A percentile compares a stretch with the other conserved stretches of the same genome.
Evolutionary conservation across 2,797 vertebrate species (phyloP).

Genomic region (Trichosurus vulpecula): DNA sequence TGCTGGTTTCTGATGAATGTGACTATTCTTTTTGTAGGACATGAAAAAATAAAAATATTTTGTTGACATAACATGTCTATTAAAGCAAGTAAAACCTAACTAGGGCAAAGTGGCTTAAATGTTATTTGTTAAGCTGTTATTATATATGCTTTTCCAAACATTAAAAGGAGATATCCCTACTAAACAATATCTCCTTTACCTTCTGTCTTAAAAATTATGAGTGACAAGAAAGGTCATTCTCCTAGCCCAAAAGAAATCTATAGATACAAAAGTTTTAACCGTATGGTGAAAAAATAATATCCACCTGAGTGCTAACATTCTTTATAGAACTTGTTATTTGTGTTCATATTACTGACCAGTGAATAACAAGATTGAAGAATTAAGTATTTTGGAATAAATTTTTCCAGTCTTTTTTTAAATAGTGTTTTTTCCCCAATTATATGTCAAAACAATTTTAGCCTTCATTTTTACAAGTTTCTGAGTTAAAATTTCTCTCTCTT

Average conservation of each 20-base stretch:
- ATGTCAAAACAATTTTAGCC: too few relatives aligned
- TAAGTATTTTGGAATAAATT: constrained; percentile 8
- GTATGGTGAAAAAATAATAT: background rate
- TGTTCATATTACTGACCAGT: background rate
- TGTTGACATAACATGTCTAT: background rate
- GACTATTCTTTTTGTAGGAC: background rate
- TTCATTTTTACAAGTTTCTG: too few relatives aligned
- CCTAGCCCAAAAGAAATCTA: background rate
- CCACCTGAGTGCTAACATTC: background rate
- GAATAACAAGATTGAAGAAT: constrained; percentile 8
- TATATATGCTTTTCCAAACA: constrained; percentile 16
- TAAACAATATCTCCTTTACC: background rate
- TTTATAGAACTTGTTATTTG: background rate
- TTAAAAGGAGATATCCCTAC: background rate
- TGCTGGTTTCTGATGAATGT: background rate
- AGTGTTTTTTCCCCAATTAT: too few relatives aligned
- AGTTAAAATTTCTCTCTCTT: too few relatives aligned
- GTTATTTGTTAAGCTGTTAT: background rate
- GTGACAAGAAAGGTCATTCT: constrained; percentile 8
- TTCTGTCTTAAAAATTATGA: background rate
- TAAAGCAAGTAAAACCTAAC: background rate
- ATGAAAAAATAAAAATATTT: constrained; percentile 7
- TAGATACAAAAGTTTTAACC: background rate
- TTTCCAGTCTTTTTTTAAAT: too few relatives aligned
- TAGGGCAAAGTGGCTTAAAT: constrained; percentile 31